These are phyloP conservation scores for Chascanopsetta lugubris DNA, from an alignment of 2,113 vertebrate genomes.

Conservation along the genomic window DNA sequence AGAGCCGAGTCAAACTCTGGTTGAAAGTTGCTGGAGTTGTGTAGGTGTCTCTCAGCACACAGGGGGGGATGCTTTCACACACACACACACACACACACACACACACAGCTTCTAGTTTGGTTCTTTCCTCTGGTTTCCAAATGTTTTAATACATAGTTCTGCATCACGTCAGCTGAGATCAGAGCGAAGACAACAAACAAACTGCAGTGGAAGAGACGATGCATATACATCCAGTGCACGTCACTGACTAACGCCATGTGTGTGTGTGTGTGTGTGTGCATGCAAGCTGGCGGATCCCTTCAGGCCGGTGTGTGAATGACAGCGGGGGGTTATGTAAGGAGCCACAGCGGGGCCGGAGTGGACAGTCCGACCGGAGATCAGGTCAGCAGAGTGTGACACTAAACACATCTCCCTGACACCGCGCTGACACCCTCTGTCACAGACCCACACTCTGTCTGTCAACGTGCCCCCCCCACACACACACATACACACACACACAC, in stretches of 20 bases:
- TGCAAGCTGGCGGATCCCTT: slow-evolving; percentile 64
- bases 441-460: slow-evolving; percentile 79
- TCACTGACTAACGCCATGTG: slow-evolving; percentile 27
- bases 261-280: slow-evolving; percentile 34
- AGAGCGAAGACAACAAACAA: neutral
- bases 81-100: slow-evolving; percentile 22
- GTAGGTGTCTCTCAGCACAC: slow-evolving; percentile 58
- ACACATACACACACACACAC: slow-evolving; percentile 53
- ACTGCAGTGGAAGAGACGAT: slow-evolving; percentile 4
- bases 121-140: slow-evolving; percentile 20
- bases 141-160: slow-evolving; percentile 27
- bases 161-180: slow-evolving; percentile 13
- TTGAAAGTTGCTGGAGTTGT: slow-evolving; percentile 59
- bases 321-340: slow-evolving; percentile 84
- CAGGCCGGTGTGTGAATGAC: slow-evolving; percentile 80
- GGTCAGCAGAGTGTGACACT: slow-evolving; percentile 87
- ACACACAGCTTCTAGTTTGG: slow-evolving; percentile 12
- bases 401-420: slow-evolving; percentile 84
- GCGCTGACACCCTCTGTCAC: slow-evolving; percentile 85
- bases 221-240: slow-evolving; percentile 37
- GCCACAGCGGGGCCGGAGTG: slow-evolving; percentile 81
- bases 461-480: slow-evolving; percentile 56
- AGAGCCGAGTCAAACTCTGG: slow-evolving; percentile 49
- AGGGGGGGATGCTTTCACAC: slow-evolving; percentile 12
- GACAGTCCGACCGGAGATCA: slow-evolving; percentile 85